Percentiles rank a stretch among this genome's conserved stretches.
phyloP scores from a whole-genome alignment of 2,113 vertebrate genomes.

The Sphaerodactylus townsendi region DNA sequence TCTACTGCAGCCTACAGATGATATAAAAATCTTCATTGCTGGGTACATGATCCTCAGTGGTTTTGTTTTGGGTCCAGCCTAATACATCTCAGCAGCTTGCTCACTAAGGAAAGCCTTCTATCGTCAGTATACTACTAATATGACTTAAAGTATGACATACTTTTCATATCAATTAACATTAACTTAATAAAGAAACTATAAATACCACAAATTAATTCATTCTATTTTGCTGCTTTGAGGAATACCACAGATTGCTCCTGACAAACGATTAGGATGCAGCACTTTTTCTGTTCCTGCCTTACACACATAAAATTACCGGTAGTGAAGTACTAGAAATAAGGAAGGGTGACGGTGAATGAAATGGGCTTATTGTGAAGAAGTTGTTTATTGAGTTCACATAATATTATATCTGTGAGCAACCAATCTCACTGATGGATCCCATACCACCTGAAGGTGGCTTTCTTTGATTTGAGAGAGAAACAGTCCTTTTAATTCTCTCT shows the following conservation, averaged over 20 bases:
- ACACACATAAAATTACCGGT: not conserved
- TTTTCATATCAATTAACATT: not conserved
- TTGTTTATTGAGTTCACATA: not conserved
- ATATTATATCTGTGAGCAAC: constrained; percentile 8
- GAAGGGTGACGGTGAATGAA: not conserved
- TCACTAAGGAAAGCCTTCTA: not conserved
- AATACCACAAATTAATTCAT: constrained; percentile 31
- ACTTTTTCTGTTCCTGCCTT: not conserved
- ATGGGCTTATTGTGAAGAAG: not conserved
- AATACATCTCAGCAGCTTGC: not conserved
- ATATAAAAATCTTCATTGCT: too few relatives aligned
- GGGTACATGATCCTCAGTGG: too few relatives aligned
- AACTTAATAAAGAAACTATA: constrained; percentile 10
- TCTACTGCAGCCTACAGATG: too few relatives aligned
- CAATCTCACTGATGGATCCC: constrained; percentile 5
- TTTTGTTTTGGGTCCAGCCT: too few relatives aligned
- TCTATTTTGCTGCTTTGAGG: constrained; percentile 4
- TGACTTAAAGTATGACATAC: not conserved
- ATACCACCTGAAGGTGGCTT: not conserved
- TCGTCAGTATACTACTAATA: not conserved
- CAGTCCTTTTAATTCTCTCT: not conserved
- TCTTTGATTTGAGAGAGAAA: not conserved
- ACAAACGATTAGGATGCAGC: not conserved
- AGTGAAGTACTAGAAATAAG: not conserved
- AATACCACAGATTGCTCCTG: not conserved